Percentiles rank a stretch among this genome's conserved stretches.
These are phyloP conservation scores for Nudaria mundana DNA, from an alignment of 2,888 invertebrate species.

Conservation along the genomic window DNA sequence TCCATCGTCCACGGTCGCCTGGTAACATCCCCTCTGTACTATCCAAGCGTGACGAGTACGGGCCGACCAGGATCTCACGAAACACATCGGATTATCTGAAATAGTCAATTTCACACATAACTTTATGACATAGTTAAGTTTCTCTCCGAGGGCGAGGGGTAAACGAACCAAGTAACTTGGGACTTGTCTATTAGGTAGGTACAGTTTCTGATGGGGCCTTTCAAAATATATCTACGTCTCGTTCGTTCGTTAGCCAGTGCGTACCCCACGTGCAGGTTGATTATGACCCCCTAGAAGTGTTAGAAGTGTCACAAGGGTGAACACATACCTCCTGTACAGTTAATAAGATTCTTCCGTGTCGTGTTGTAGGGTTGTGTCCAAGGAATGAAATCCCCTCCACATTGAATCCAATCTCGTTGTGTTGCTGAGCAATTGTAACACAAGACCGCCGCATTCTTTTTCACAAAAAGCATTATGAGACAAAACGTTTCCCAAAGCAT, in stretches of 20 bases:
- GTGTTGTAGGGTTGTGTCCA: constrained; percentile 43
- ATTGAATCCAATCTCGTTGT: constrained; percentile 43
- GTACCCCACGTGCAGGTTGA: too few species aligned
- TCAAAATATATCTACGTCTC: too few species aligned
- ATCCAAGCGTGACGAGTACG: constrained; percentile 65
- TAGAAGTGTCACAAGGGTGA: neutral
- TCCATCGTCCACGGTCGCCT: constrained; percentile 39
- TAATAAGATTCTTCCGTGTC: constrained; percentile 45
- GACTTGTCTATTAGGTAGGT: too few species aligned
- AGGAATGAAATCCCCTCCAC: constrained; percentile 54
- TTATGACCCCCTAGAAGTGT: too few species aligned
- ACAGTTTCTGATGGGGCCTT: too few species aligned
- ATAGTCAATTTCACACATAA: neutral
- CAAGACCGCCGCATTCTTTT: constrained; percentile 31
- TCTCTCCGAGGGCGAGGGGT: too few species aligned
- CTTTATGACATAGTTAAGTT: too few species aligned
- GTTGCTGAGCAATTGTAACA: constrained; percentile 68
- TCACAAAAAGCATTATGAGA: constrained; percentile 23
- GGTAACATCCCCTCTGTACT: constrained; percentile 71
- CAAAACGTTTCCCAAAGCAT: constrained; percentile 35
- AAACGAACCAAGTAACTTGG: too few species aligned
- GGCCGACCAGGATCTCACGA: constrained; percentile 64
- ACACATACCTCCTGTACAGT: constrained; percentile 59
- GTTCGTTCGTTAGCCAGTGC: too few species aligned
- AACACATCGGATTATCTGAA: constrained; percentile 67